Conservation (phyloP, 2,797 vertebrate genomes). For the Gymnoscopelus microlampas region DNA sequence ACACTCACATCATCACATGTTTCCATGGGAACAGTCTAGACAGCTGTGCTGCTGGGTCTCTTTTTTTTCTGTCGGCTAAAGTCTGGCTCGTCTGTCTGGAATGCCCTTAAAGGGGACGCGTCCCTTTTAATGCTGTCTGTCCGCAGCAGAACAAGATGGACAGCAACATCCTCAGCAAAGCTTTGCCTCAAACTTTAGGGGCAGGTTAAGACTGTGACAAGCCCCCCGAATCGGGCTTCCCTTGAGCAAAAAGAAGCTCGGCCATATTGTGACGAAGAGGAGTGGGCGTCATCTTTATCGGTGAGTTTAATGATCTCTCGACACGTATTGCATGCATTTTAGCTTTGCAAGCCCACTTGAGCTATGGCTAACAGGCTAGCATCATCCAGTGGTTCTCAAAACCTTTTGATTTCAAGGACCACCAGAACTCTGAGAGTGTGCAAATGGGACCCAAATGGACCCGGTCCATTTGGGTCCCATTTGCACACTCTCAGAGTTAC, state of each 20-base stretch:
- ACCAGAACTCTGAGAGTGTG: neutral
- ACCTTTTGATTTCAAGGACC: neutral
- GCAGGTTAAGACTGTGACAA: conserved; percentile 29
- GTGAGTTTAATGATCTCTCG: conserved; percentile 44
- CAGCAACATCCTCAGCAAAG: conserved; percentile 40
- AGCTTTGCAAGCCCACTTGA: neutral
- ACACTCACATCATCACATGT: neutral
- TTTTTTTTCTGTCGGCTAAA: conserved; percentile 75
- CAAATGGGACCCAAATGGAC: no score
- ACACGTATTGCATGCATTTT: neutral
- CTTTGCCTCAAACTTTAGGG: conserved; percentile 27
- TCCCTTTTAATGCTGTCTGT: conserved; percentile 48
- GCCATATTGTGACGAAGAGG: neutral
- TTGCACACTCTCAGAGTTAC: no score
- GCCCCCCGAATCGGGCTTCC: conserved; percentile 16
- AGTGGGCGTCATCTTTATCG: conserved; percentile 45
- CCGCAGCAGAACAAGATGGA: conserved; percentile 42
- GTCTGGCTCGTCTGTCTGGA: conserved; percentile 77
- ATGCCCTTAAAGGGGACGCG: conserved; percentile 75
- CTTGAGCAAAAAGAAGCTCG: conserved; percentile 8
- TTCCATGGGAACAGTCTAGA: neutral
- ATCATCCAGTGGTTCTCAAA: conserved; percentile 26
- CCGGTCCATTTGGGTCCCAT: no score
- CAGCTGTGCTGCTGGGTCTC: conserved; percentile 5
- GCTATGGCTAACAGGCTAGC: conserved; percentile 69